Base-by-base conservation (phyloP, 2,797 vertebrate species). In the Salmo trutta region DNA sequence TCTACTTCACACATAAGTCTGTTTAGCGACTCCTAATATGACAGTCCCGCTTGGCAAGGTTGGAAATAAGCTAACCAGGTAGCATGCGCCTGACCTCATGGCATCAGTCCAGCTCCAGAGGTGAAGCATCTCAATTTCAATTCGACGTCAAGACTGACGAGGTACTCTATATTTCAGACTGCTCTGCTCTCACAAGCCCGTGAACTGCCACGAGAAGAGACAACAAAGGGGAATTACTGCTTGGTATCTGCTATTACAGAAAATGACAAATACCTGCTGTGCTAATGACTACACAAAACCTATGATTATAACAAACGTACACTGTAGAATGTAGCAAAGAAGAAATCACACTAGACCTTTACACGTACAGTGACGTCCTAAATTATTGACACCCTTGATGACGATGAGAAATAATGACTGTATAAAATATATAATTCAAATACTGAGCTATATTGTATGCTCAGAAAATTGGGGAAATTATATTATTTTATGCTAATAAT, bases 121-220 rank as follows among this genome's bases (percentile, higher is more conserved):
- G 85, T 36, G 56, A 62, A 62, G 56, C 5, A n/a, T 7, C 19
- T 90, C 88, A 90, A 88, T 88, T 88, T 69, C 67, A 85, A 84
- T 83, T 73, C 74, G 84, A 78, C 85, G 79, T 83, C 77, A 82
- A 87, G 67, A 77, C 80, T 86, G 79, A 84, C 81, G 69, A 88
- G 86, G 82, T 83, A 72, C 8, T 74, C n/a, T 64, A 68, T 52
- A 86, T 88, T 87, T 88, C 87, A 90, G 77, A 75, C 16, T 82
- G 79, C 33, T 51, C 77, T 87, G 56, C 5, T 59, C 56, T 21
- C n/a, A 62, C 16, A 62, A n/a, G 56, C 54, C 17, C 84, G 82
- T 86, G 85, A 88, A 91, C 89, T 84, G 89, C 87, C 90, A 90
- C 85, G 83, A 88, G 80, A 79, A 81, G 74, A 81, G 82, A 79